Evolutionary conservation across 2,888 invertebrate genomes (phyloP), one percentile per base, ranked within the genome.

Genomic region (Tuberolachnus salignus): DNA sequence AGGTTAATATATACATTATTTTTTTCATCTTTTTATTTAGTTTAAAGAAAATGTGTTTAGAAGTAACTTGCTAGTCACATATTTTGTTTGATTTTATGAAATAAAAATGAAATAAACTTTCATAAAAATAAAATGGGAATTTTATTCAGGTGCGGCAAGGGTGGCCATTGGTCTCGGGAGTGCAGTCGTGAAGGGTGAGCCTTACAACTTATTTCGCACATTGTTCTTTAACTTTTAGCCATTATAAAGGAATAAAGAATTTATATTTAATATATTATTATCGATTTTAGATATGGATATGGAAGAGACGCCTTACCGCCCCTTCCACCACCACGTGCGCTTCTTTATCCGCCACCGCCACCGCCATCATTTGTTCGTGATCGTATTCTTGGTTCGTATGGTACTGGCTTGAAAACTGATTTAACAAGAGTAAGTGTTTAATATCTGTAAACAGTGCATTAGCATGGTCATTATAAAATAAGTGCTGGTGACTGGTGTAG

Each of bases 151-250:
- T 94, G 95, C 88, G 96, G 96, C 83, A 92, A 94, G 86, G 94
- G 94, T 85, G 97, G 96, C 83, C 96, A 97, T 88, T 96, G 96
- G 96, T 95, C 95, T 84, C 95, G 95, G 90, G 95, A 96, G 88
- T 96, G 95, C 88, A 95, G 94, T 84, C 92, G 92, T 86, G 91
- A 92, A 80, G 83, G 84, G 83, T 83, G 82, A 64, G 53, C 75
- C 63, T 70, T 80, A 75, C 70, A 63, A 80, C 49, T 81, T 81
- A 63, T 80, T 69, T 80, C 73, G 71, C 80, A 71, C 63, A 73
- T 74, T 80, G 23, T 74, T 61, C 80, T 63, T 71, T 66, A 51
- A 67, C 57, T 53, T 9, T 13, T 70, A 59, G 59, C 14, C 23
- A 34, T 49, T 2, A 49, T 19, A 46, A 44, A 26, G 34, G 34